Evolutionary conservation across 2,888 invertebrate genomes (phyloP).

Genomic region (Melanotus villosus): DNA sequence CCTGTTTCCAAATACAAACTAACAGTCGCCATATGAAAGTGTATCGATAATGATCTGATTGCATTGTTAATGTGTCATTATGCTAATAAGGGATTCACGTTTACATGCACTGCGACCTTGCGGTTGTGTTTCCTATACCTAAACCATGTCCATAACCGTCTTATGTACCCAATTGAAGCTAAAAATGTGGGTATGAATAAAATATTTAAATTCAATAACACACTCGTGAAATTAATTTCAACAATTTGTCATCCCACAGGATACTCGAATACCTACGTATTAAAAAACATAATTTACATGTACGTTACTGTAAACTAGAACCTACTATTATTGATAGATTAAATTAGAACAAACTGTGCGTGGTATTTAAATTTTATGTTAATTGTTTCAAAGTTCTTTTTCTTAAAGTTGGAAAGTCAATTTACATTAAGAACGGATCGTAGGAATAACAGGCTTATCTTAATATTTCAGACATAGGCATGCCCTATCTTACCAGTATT

Average conservation of each 20-base stretch:
- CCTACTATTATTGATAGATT: no score
- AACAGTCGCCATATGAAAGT: neutral
- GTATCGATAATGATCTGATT: neutral
- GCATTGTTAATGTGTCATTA: neutral
- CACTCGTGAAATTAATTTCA: neutral
- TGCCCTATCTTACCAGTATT: no score
- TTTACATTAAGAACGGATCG: no score
- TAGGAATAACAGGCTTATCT: no score
- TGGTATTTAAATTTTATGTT: no score
- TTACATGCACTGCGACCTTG: neutral
- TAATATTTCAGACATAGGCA: no score
- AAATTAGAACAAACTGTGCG: no score
- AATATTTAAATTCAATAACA: neutral
- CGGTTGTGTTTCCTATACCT: neutral
- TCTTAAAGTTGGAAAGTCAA: no score
- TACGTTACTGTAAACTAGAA: neutral
- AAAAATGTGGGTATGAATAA: neutral
- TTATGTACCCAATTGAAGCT: neutral
- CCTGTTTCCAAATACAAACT: constrained; percentile 1
- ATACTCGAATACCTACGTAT: neutral
- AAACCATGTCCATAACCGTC: neutral
- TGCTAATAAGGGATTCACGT: neutral
- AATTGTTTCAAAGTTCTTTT: no score
- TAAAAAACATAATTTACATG: constrained; percentile 1
- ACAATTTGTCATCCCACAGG: constrained; percentile 14